Conservation (phyloP, 2,797 vertebrate genomes). For the Gymnocypris eckloni region DNA sequence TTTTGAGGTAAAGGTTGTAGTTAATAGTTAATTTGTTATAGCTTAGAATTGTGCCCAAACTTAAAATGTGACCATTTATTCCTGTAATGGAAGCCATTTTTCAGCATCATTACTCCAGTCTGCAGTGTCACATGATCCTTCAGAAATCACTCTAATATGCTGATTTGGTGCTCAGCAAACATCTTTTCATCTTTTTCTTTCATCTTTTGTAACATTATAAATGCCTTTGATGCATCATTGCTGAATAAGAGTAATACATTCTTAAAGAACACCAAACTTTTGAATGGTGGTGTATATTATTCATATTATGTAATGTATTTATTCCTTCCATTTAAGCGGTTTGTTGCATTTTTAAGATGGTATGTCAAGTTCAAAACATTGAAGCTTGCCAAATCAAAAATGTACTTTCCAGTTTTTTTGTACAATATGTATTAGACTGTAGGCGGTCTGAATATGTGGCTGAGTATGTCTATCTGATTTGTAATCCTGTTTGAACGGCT, state of each 20-base stretch:
- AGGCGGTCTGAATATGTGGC: background rate
- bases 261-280: background rate
- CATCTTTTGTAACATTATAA: slow-evolving; percentile 1
- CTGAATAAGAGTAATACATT: background rate
- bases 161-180: slow-evolving; percentile 1
- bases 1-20: background rate
- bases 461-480: background rate
- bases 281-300: background rate
- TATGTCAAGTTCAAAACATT: slow-evolving; percentile 1
- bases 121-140: background rate
- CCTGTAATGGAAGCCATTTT: background rate
- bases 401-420: slow-evolving; percentile 4
- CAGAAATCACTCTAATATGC: background rate
- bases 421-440: background rate
- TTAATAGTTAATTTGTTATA: background rate
- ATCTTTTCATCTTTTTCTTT: slow-evolving; percentile 6
- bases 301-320: background rate
- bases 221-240: background rate
- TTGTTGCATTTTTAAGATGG: background rate
- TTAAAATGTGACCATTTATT: background rate
- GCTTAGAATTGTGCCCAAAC: background rate
- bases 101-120: background rate
- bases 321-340: background rate
- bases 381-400: slow-evolving; percentile 5
- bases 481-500: background rate